A percentile compares a stretch with the other conserved stretches of the same genome.
Evolutionary conservation across 1,140 invertebrate species (phyloP).

Genomic region (Ceratitis capitata): DNA sequence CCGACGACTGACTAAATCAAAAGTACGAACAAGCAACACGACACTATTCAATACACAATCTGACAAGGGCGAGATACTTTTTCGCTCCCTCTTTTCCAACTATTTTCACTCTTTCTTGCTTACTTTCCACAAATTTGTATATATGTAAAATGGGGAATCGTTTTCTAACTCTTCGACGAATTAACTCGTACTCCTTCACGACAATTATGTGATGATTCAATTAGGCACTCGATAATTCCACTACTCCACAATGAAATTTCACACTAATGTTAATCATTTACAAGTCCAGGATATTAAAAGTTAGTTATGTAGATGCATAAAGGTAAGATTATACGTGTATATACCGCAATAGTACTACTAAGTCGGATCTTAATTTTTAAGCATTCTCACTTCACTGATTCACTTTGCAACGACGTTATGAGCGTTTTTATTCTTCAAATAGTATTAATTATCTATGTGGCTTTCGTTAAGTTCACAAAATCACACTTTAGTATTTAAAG

Average conservation of each 20-base stretch:
- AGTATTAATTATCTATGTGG: too few species aligned
- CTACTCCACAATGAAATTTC: neutral
- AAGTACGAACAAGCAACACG: neutral
- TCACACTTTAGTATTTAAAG: neutral
- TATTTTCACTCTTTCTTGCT: slow-evolving; percentile 16
- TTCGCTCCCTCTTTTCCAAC: slow-evolving; percentile 7
- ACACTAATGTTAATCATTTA: too few species aligned
- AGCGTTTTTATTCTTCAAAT: neutral
- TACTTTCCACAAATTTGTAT: neutral
- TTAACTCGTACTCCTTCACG: neutral
- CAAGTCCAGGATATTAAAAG: too few species aligned
- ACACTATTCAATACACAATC: slow-evolving; percentile 12
- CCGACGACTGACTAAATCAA: slow-evolving; percentile 17
- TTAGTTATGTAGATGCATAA: too few species aligned
- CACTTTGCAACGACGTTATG: neutral
- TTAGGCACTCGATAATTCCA: neutral
- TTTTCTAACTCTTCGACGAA: neutral
- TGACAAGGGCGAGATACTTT: neutral
- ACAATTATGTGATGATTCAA: slow-evolving; percentile 1
- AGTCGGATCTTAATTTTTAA: neutral
- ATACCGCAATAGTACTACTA: neutral
- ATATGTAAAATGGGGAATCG: neutral
- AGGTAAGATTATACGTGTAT: too few species aligned
- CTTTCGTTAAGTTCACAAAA: neutral
- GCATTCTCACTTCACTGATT: neutral